These are phyloP conservation scores for Isaurus tuberculatus DNA, from an alignment of 92 coral and sea anemone genomes.

Conservation along the genomic window DNA sequence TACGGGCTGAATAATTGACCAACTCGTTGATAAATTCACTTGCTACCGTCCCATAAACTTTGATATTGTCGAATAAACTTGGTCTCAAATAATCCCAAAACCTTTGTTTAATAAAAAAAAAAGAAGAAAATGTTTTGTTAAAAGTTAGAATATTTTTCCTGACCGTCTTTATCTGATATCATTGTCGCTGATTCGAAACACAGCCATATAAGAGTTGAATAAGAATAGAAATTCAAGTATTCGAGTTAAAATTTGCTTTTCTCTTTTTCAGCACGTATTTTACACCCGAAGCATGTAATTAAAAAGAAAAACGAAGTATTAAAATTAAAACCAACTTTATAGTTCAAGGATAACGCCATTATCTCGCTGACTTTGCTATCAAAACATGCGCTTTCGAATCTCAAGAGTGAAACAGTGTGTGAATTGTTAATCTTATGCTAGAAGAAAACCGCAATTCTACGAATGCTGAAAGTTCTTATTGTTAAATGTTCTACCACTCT, in stretches of 20 bases:
- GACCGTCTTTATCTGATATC: neutral
- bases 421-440: neutral
- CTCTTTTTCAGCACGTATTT: neutral
- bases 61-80: neutral
- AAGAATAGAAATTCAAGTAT: neutral
- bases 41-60: neutral
- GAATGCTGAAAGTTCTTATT: conserved; percentile 18
- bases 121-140: neutral
- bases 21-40: conserved; percentile 23
- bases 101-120: neutral
- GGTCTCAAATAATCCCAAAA: conserved; percentile 22
- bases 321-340: neutral
- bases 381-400: conserved; percentile 2
- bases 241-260: neutral
- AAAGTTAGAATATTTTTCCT: neutral
- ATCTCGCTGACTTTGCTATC: neutral
- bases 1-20: conserved; percentile 35
- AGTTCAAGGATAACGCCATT: neutral
- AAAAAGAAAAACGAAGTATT: neutral
- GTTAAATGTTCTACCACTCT: neutral
- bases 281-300: neutral
- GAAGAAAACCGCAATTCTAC: neutral
- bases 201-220: neutral
- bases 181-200: conserved; percentile 14
- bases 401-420: conserved; percentile 1